Percentiles rank a stretch among this genome's conserved stretches.
These are phyloP conservation scores for Triplophysa rosa DNA, from an alignment of 2,113 vertebrate species.

Conservation along the genomic window DNA sequence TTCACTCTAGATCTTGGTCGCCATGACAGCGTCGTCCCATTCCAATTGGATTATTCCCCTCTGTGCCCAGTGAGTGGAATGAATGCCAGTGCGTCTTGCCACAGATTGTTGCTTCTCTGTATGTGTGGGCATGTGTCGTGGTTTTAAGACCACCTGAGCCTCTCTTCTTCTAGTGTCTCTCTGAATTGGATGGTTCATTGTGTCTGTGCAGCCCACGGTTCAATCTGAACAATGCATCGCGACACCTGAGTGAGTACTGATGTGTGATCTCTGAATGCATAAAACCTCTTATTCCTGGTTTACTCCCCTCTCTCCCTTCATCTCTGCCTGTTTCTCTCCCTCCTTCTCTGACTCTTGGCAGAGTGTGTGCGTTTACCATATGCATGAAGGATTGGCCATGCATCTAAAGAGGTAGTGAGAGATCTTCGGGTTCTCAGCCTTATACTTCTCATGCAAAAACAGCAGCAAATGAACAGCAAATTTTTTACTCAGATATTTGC, in stretches of 20 bases:
- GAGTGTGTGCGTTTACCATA: slow-evolving; percentile 49
- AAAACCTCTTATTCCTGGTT: not conserved
- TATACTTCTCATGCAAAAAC: not conserved
- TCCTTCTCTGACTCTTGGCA: slow-evolving; percentile 46
- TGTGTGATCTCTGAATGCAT: slow-evolving; percentile 31
- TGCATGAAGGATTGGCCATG: slow-evolving; percentile 47
- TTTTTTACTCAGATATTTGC: slow-evolving; percentile 3
- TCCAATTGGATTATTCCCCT: slow-evolving; percentile 48
- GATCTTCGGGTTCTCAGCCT: slow-evolving; percentile 38
- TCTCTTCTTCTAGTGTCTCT: slow-evolving; percentile 11
- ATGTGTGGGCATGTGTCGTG: slow-evolving; percentile 16
- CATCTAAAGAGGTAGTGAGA: slow-evolving; percentile 49
- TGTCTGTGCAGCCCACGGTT: not conserved
- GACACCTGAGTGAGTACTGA: slow-evolving; percentile 25
- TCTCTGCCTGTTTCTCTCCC: not conserved
- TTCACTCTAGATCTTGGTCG: slow-evolving; percentile 13
- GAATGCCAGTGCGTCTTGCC: slow-evolving; percentile 9
- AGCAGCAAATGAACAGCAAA: slow-evolving; percentile 8
- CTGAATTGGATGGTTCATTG: not conserved
- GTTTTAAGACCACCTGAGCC: slow-evolving; percentile 31
- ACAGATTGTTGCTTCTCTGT: not conserved
- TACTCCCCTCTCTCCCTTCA: too few relatives aligned
- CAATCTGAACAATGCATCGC: not conserved
- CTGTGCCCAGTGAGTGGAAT: slow-evolving; percentile 40
- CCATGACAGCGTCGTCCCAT: slow-evolving; percentile 30